These are phyloP conservation scores for Acleris literana DNA, from an alignment of 2,888 invertebrate species.

Conservation along the genomic window DNA sequence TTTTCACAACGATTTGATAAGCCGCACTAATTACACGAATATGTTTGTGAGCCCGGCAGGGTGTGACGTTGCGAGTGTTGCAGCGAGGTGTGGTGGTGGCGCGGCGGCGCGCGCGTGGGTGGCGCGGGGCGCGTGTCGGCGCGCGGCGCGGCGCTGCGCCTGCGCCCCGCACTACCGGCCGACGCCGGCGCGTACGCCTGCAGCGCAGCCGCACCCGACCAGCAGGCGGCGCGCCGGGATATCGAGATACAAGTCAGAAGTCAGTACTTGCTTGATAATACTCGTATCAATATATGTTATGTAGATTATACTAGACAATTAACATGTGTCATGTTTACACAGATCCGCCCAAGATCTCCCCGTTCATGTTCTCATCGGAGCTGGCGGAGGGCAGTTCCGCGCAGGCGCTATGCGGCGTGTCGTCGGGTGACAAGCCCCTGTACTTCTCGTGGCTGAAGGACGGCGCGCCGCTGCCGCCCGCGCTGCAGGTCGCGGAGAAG, in stretches of 20 bases:
- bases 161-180: constrained; percentile 67
- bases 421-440: constrained; percentile 87
- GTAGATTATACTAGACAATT: not conserved
- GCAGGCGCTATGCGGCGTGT: constrained; percentile 91
- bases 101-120: constrained; percentile 84
- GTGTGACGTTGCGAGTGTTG: constrained; percentile 40
- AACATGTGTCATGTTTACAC: constrained; percentile 16
- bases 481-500: constrained; percentile 87
- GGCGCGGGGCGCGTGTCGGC: constrained; percentile 67
- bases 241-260: constrained; percentile 89
- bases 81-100: constrained; percentile 74
- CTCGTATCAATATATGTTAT: too few relatives aligned
- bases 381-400: constrained; percentile 91
- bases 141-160: constrained; percentile 61
- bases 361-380: constrained; percentile 92
- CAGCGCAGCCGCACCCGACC: constrained; percentile 87
- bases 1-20: too few relatives aligned
- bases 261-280: constrained; percentile 61
- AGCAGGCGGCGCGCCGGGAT: constrained; percentile 87
- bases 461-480: constrained; percentile 83
- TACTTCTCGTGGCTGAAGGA: constrained; percentile 88
- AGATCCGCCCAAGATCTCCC: constrained; percentile 93
- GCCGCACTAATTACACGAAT: not conserved
- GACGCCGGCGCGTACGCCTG: constrained; percentile 92
- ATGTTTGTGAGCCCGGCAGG: not conserved